Conservation (phyloP, 92 coral and sea anemone genomes). For the Hydrozoanthus gracilis region DNA sequence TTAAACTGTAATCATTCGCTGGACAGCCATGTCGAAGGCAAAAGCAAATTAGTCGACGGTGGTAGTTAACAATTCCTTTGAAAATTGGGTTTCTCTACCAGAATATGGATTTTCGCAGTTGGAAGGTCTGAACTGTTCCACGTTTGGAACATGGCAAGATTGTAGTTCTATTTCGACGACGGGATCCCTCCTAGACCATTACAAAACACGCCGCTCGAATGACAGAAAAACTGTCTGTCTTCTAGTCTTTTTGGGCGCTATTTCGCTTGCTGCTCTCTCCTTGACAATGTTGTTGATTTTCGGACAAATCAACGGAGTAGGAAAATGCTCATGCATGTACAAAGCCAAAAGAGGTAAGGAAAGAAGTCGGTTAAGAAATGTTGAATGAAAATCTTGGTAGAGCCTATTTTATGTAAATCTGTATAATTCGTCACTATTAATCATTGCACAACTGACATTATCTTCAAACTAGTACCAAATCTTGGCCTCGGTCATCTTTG, state of each 20-base stretch:
- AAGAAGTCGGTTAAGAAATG: not conserved
- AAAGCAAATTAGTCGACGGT: not conserved
- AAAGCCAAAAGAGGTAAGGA: not conserved
- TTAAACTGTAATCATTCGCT: too few species aligned
- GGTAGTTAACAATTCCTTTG: conserved; percentile 29
- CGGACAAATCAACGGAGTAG: conserved; percentile 33
- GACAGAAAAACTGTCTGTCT: not conserved
- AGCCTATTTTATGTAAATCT: too few species aligned
- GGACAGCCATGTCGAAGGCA: conserved; percentile 23
- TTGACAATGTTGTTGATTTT: conserved; percentile 40
- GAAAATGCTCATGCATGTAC: conserved; percentile 26
- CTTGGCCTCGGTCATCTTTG: too few species aligned
- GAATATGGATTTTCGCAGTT: conserved; percentile 3
- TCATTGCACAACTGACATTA: too few species aligned
- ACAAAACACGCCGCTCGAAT: not conserved
- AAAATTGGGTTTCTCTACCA: conserved; percentile 34
- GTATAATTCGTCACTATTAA: too few species aligned
- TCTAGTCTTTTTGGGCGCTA: not conserved
- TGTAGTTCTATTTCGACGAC: conserved; percentile 19
- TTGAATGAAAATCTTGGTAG: too few species aligned
- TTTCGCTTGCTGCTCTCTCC: conserved; percentile 19
- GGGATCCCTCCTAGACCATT: not conserved
- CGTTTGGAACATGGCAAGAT: conserved; percentile 18
- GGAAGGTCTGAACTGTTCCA: not conserved
- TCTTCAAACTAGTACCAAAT: too few species aligned